A percentile compares a stretch with the other conserved stretches of the same genome.
Evolutionary conservation across 30 jellyfish, hydroid and myxozoan species (phyloP).

Genomic region (Pseudorhiza aurosa): DNA sequence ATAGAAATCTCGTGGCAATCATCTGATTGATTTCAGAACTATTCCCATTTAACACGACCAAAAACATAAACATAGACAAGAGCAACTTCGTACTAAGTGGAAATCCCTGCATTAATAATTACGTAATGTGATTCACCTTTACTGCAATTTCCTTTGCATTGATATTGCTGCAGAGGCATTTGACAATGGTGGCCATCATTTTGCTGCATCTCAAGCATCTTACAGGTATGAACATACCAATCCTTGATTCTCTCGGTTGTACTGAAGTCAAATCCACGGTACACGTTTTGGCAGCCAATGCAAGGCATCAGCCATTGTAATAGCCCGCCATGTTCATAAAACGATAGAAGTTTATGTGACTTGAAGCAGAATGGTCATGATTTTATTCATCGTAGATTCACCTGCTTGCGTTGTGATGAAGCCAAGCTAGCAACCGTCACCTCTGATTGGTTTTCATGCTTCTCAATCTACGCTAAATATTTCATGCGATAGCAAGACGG

Average conservation of each 20-base stretch:
- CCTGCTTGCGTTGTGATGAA: conserved; percentile 50
- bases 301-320: background rate
- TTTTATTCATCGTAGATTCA: conserved; percentile 16
- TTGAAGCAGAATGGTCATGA: background rate
- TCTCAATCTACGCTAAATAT: conserved; percentile 17
- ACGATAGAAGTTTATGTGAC: background rate
- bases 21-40: no score
- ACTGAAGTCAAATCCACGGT: background rate
- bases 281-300: background rate
- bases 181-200: conserved; percentile 36
- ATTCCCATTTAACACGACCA: no score
- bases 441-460: conserved; percentile 41
- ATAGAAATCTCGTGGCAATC: no score
- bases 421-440: conserved; percentile 16
- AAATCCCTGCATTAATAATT: no score
- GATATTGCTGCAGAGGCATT: conserved; percentile 48
- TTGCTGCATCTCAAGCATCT: conserved; percentile 62
- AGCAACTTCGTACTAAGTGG: no score
- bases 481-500: conserved; percentile 23
- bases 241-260: background rate
- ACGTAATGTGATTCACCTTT: no score
- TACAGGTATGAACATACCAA: conserved; percentile 1
- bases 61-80: no score
- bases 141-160: conserved; percentile 26
- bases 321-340: background rate